phyloP scores from a whole-genome alignment of 1,140 invertebrate genomes.

The Bursaphelenchus mucronatus region DNA sequence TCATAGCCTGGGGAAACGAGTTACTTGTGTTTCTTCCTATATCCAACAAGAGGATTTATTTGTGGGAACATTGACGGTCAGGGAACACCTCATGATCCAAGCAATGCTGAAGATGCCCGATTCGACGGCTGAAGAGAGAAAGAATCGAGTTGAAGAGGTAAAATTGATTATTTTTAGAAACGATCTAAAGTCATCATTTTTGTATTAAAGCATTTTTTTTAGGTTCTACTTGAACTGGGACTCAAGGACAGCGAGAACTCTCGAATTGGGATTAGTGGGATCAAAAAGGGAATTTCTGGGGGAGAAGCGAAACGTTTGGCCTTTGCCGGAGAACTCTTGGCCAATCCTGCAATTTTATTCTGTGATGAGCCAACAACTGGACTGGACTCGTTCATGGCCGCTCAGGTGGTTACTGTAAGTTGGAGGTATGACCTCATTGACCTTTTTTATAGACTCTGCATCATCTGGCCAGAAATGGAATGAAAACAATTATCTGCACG shows the following conservation, averaged over 20 bases:
- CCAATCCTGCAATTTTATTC: conserved; percentile 73
- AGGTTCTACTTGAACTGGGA: conserved; percentile 52
- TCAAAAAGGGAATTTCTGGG: conserved; percentile 58
- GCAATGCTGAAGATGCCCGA: conserved; percentile 44
- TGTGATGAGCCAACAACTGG: conserved; percentile 78
- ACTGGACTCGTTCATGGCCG: conserved; percentile 74
- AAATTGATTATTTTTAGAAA: background rate
- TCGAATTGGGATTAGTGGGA: conserved; percentile 47
- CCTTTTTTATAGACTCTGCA: background rate
- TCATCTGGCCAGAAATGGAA: conserved; percentile 61
- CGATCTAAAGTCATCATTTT: too few species aligned
- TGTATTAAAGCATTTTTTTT: background rate
- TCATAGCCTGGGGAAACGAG: conserved; percentile 39
- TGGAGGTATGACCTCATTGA: conserved; percentile 62
- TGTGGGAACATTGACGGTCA: conserved; percentile 64
- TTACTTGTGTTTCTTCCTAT: conserved; percentile 63
- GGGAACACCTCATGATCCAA: conserved; percentile 66
- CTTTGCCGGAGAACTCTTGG: conserved; percentile 67
- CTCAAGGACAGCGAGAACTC: conserved; percentile 40
- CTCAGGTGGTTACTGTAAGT: conserved; percentile 67
- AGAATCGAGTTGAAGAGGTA: conserved; percentile 37
- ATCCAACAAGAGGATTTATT: conserved; percentile 67
- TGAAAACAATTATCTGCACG: conserved; percentile 75
- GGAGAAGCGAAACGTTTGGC: conserved; percentile 64
- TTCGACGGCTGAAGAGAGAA: conserved; percentile 19